phyloP scores from a whole-genome alignment of 2,797 vertebrate species.

The Buphagus erythrorhynchus region DNA sequence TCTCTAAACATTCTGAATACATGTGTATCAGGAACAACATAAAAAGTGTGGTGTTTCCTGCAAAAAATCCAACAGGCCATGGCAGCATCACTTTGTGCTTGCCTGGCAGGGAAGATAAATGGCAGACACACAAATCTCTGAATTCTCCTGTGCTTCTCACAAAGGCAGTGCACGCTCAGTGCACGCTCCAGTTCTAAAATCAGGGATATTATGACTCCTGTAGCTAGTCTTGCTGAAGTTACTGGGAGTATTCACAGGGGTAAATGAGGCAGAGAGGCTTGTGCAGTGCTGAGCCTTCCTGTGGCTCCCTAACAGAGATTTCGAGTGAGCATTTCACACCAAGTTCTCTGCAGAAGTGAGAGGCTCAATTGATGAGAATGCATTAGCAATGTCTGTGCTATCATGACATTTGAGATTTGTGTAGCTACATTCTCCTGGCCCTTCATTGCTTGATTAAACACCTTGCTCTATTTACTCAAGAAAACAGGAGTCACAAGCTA shows the following conservation, averaged over 20 bases:
- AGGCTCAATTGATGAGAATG: background rate
- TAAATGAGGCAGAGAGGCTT: background rate
- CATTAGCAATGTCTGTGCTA: background rate
- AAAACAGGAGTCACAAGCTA: conserved; percentile 1
- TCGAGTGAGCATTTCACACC: background rate
- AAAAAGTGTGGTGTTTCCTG: background rate
- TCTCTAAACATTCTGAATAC: background rate
- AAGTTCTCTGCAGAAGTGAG: background rate
- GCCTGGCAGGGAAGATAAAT: background rate
- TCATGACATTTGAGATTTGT: conserved; percentile 45
- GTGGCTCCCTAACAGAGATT: background rate
- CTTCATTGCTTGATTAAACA: conserved; percentile 48
- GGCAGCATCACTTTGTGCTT: background rate
- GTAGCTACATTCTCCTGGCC: conserved; percentile 41
- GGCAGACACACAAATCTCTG: background rate
- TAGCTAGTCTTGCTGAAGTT: background rate
- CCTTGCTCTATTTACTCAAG: conserved; percentile 42
- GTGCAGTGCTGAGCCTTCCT: background rate
- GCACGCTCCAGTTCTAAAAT: background rate
- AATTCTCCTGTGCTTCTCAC: background rate
- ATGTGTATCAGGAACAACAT: background rate
- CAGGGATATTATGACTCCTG: background rate
- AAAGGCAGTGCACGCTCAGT: background rate
- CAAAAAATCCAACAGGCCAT: background rate
- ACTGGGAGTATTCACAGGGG: background rate